Evolutionary conservation across 2,113 vertebrate genomes (phyloP).

Genomic region (Ramphastos sulfuratus): DNA sequence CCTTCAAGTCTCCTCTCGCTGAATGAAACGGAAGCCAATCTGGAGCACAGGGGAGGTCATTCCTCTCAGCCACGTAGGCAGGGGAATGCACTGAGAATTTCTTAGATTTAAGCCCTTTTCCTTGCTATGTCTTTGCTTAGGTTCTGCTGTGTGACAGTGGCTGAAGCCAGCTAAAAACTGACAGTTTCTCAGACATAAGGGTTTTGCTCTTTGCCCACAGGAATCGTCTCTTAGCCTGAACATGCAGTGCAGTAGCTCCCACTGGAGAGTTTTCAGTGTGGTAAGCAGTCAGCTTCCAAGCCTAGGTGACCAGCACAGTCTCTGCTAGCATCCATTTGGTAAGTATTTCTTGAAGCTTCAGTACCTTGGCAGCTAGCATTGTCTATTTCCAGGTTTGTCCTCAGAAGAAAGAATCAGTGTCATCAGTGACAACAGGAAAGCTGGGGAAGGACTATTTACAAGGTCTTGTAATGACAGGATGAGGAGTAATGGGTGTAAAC

Average conservation of each 20-base stretch:
- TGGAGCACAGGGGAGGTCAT: background rate
- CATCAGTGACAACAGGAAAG: background rate
- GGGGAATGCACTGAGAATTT: background rate
- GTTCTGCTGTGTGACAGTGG: background rate
- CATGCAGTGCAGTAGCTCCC: background rate
- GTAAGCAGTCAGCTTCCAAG: background rate
- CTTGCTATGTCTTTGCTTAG: background rate
- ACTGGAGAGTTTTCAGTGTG: background rate
- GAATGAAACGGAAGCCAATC: constrained; percentile 10
- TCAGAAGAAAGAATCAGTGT: background rate
- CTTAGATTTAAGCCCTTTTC: background rate
- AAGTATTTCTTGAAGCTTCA: background rate
- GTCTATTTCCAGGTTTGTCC: background rate
- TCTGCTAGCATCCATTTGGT: background rate
- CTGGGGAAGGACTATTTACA: too few species aligned
- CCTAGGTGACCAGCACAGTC: background rate
- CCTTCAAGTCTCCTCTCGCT: constrained; percentile 20
- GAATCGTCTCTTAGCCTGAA: background rate
- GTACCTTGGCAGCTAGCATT: background rate
- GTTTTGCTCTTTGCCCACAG: background rate
- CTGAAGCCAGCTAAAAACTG: background rate
- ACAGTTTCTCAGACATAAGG: background rate
- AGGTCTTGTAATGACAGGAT: too few species aligned
- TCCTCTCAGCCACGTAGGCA: background rate
- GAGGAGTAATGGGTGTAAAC: too few species aligned